phyloP scores from a whole-genome alignment of 2,113 vertebrate genomes.

The Thoracochromis brauschi region DNA sequence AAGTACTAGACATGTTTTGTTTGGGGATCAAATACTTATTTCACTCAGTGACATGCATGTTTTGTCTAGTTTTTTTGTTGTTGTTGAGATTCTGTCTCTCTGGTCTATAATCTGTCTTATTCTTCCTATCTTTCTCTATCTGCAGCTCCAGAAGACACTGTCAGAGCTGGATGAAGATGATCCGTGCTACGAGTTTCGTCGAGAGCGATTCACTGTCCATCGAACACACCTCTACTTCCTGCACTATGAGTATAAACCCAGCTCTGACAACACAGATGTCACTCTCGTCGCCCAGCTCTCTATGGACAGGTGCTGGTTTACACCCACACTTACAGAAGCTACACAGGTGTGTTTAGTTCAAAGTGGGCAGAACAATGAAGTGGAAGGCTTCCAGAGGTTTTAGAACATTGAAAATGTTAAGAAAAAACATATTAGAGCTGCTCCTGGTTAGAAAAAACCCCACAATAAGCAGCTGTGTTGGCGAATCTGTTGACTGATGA shows the following conservation, averaged over 20 bases:
- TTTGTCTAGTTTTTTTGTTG: neutral
- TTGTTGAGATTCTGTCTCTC: neutral
- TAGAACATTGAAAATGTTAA: neutral
- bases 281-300: slow-evolving; percentile 96
- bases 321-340: neutral
- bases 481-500: neutral
- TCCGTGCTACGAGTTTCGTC: slow-evolving; percentile 93
- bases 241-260: slow-evolving; percentile 87
- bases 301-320: slow-evolving; percentile 86
- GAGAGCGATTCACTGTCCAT: slow-evolving; percentile 94
- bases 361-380: neutral
- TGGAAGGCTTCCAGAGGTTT: neutral
- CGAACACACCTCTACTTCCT: slow-evolving; percentile 95
- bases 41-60: neutral
- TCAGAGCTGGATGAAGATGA: slow-evolving; percentile 95
- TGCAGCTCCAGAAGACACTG: slow-evolving; percentile 93
- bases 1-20: neutral
- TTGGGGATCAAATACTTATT: neutral
- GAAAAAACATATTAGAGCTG: neutral
- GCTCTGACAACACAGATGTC: slow-evolving; percentile 82
- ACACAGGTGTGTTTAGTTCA: neutral
- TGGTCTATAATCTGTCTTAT: neutral
- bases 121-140: neutral
- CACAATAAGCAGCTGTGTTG: neutral
- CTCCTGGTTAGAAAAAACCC: rapidly evolving